Conservation (phyloP, 2,797 vertebrate species). For the Myripristis murdjan region DNA sequence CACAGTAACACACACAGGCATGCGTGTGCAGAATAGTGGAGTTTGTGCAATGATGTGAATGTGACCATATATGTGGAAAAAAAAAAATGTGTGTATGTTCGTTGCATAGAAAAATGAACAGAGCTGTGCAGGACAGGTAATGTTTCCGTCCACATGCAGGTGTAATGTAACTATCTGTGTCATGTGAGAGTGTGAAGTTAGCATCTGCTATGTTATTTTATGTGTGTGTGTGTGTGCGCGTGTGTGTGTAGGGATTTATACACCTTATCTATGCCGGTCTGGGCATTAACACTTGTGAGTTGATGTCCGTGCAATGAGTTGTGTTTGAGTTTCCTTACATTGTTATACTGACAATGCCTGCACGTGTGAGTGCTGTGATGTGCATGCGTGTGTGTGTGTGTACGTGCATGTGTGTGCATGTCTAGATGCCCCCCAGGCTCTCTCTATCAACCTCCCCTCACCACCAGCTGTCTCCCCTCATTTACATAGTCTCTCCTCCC, state of each 20-base stretch:
- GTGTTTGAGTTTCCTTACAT: background rate
- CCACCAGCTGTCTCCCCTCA: constrained; percentile 97
- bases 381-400: constrained; percentile 16
- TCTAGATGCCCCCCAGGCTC: constrained; percentile 87
- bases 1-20: background rate
- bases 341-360: constrained; percentile 31
- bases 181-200: too few species aligned
- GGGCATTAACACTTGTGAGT: background rate
- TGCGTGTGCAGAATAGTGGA: too few species aligned
- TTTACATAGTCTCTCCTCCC: constrained; percentile 93
- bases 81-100: too few species aligned
- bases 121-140: background rate
- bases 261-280: background rate
- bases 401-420: constrained; percentile 42
- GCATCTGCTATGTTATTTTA: too few species aligned
- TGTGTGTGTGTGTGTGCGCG: too few species aligned
- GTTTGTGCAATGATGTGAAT: too few species aligned
- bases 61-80: too few species aligned
- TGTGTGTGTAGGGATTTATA: background rate
- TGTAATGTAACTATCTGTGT: background rate
- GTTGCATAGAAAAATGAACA: background rate
- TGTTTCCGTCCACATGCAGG: background rate
- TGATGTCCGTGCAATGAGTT: constrained; percentile 11
- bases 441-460: constrained; percentile 90
- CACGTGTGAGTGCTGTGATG: constrained; percentile 15